These are phyloP conservation scores for Lissonota sp. DNA, from an alignment of 2,888 invertebrate species.

Conservation along the genomic window DNA sequence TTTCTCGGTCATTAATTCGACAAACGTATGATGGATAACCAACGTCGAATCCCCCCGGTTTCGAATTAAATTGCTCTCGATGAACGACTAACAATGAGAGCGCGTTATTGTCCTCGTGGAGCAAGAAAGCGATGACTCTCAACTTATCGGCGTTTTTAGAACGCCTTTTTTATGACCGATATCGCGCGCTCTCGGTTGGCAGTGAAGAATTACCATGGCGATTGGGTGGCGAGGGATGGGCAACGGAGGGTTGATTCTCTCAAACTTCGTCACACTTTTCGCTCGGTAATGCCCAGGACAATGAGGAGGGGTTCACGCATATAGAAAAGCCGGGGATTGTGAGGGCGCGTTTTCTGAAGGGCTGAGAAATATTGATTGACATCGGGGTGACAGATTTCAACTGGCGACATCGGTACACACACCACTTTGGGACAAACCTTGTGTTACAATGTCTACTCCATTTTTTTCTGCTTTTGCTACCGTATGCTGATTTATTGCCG, in stretches of 20 bases:
- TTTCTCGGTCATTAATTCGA: not conserved
- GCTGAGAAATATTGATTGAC: slow-evolving; percentile 81
- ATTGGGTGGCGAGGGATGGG: too few relatives aligned
- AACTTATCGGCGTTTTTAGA: slow-evolving; percentile 2
- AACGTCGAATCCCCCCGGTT: not conserved
- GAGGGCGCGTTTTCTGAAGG: slow-evolving; percentile 62
- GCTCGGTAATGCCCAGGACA: slow-evolving; percentile 8
- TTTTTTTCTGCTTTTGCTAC: too few relatives aligned
- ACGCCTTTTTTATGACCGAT: slow-evolving; percentile 15
- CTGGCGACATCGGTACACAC: slow-evolving; percentile 76
- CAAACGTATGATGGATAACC: slow-evolving; percentile 14
- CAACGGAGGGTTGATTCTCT: not conserved
- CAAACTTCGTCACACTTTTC: slow-evolving; percentile 21
- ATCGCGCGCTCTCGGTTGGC: slow-evolving; percentile 7
- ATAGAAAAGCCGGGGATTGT: slow-evolving; percentile 56
- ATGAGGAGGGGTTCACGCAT: slow-evolving; percentile 34
- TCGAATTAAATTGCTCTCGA: slow-evolving; percentile 54
- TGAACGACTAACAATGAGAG: slow-evolving; percentile 43
- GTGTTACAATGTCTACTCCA: slow-evolving; percentile 9
- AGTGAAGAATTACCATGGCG: not conserved
- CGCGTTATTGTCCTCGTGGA: slow-evolving; percentile 26
- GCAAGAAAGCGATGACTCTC: slow-evolving; percentile 13
- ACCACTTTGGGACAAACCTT: slow-evolving; percentile 70
- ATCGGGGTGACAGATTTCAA: slow-evolving; percentile 82
- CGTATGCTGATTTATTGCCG: too few relatives aligned